These are phyloP conservation scores for Amphiprion ocellaris DNA, from an alignment of 2,113 vertebrate species.

Conservation along the genomic window DNA sequence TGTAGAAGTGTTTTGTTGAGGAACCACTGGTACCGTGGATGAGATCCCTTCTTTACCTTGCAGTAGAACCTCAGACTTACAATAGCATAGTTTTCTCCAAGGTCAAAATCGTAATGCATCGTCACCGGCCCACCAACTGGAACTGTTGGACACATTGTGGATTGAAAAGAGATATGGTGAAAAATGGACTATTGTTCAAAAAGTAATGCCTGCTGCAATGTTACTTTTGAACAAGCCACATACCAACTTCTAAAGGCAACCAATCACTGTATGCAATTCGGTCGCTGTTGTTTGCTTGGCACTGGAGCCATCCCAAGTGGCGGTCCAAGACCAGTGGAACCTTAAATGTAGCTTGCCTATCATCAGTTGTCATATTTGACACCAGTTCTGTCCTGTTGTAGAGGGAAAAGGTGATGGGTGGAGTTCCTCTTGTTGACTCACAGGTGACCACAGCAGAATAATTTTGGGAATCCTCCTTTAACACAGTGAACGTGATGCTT, in stretches of 20 bases:
- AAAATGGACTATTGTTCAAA: neutral
- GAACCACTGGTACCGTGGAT: conserved; percentile 77
- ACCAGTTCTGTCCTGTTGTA: conserved; percentile 34
- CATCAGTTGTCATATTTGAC: neutral
- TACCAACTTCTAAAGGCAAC: conserved; percentile 72
- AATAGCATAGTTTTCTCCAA: conserved; percentile 61
- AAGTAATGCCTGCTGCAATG: neutral
- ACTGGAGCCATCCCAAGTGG: conserved; percentile 56
- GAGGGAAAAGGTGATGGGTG: conserved; percentile 70
- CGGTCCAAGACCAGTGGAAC: conserved; percentile 58
- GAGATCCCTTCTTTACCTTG: conserved; percentile 64
- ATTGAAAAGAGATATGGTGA: neutral
- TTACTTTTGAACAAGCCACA: conserved; percentile 26
- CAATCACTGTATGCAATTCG: neutral
- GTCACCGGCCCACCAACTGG: conserved; percentile 69
- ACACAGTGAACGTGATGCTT: conserved; percentile 65
- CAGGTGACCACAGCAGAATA: conserved; percentile 67
- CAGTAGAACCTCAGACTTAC: conserved; percentile 69
- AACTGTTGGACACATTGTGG: conserved; percentile 55
- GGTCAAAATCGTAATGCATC: conserved; percentile 41
- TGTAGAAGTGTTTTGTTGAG: conserved; percentile 64
- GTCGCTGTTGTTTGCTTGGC: conserved; percentile 69
- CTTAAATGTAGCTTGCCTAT: conserved; percentile 27
- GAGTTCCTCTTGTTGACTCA: conserved; percentile 57
- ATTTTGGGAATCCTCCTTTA: conserved; percentile 38